Percentiles rank a stretch among this genome's conserved stretches.
Conservation (phyloP, 2,113 vertebrate species). For the Gymnorhina tibicen region DNA sequence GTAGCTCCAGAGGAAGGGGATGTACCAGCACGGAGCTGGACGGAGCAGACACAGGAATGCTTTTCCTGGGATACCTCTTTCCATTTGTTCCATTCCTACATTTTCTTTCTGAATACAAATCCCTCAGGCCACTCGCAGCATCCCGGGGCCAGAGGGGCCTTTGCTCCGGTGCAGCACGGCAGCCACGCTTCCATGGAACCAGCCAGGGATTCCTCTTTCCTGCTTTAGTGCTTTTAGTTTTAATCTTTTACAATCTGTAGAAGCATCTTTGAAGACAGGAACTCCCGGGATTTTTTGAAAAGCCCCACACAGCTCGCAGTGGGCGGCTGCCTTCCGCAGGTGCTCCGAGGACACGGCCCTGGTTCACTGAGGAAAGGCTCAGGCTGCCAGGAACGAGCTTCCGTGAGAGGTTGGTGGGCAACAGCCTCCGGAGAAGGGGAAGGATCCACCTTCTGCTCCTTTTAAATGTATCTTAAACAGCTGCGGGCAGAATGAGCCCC, state of each 20-base stretch:
- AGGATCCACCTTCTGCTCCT: background rate
- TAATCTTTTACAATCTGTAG: background rate
- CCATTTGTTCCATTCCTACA: background rate
- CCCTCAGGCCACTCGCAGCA: accelerated
- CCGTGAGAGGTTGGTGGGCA: accelerated
- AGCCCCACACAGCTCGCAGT: accelerated
- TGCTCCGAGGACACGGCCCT: background rate
- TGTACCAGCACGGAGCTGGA: accelerated
- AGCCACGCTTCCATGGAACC: accelerated
- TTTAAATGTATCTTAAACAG: accelerated
- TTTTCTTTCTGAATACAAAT: accelerated
- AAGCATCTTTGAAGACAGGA: background rate
- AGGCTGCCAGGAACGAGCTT: background rate
- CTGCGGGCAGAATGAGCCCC: accelerated
- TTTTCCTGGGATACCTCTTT: background rate
- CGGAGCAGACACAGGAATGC: accelerated
- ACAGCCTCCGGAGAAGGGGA: background rate
- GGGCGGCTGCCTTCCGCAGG: background rate
- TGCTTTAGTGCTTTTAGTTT: background rate
- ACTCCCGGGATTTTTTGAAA: background rate
- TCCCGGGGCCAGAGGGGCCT: accelerated
- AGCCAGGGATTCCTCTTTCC: background rate
- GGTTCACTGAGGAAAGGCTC: background rate
- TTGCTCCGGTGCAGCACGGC: accelerated
- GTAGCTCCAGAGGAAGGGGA: background rate